phyloP scores from a whole-genome alignment of 2,888 invertebrate genomes.

The Pseudeuparius sepicola region DNA sequence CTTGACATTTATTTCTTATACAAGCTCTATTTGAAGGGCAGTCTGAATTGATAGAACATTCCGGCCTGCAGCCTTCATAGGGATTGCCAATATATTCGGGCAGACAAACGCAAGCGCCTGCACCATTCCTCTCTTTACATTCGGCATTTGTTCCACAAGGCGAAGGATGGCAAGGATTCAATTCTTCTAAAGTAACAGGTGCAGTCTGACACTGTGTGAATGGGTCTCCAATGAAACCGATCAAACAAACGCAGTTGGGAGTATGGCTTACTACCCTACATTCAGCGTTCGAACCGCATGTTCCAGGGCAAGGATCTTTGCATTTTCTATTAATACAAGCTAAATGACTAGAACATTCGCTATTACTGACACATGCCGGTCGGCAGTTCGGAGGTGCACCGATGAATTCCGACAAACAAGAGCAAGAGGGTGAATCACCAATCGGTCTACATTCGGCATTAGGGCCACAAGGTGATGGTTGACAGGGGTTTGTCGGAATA shows the following conservation, averaged over 20 bases:
- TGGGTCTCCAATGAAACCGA: slow-evolving; percentile 48
- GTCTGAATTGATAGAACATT: slow-evolving; percentile 62
- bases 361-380: slow-evolving; percentile 69
- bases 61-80: slow-evolving; percentile 62
- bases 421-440: slow-evolving; percentile 52
- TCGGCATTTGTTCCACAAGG: slow-evolving; percentile 57
- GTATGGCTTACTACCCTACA: slow-evolving; percentile 48
- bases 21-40: slow-evolving; percentile 64
- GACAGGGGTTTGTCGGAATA: slow-evolving; percentile 39
- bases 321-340: slow-evolving; percentile 68
- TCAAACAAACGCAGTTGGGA: slow-evolving; percentile 47
- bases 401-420: slow-evolving; percentile 59
- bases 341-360: slow-evolving; percentile 56
- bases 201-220: slow-evolving; percentile 39
- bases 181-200: slow-evolving; percentile 29
- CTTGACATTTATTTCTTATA: slow-evolving; percentile 56
- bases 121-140: slow-evolving; percentile 51
- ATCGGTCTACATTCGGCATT: slow-evolving; percentile 56
- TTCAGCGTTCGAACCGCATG: slow-evolving; percentile 45
- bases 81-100: slow-evolving; percentile 57
- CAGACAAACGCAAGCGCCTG: slow-evolving; percentile 56
- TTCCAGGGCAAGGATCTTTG: slow-evolving; percentile 52
- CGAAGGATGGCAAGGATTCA: slow-evolving; percentile 54
- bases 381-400: slow-evolving; percentile 74
- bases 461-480: slow-evolving; percentile 49